A percentile compares a stretch with the other conserved stretches of the same genome.
Evolutionary conservation across 2,113 vertebrate genomes (phyloP).

Genomic region (Barbus barbus): DNA sequence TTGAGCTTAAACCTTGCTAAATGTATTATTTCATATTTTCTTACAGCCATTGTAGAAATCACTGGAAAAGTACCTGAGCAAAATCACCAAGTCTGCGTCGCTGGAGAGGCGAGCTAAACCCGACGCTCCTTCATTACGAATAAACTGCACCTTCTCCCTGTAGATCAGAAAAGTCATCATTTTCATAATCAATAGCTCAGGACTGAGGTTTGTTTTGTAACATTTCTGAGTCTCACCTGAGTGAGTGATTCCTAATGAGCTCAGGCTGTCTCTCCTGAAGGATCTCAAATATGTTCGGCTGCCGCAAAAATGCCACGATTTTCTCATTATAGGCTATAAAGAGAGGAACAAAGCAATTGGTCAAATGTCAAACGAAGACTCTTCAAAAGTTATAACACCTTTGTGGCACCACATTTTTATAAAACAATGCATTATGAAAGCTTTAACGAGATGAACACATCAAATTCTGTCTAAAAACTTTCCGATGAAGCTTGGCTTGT

Average conservation of each 20-base stretch:
- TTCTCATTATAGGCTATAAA: slow-evolving; percentile 94
- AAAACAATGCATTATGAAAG: not conserved
- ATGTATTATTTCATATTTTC: too few relatives aligned
- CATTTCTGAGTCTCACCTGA: slow-evolving; percentile 79
- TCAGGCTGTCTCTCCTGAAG: slow-evolving; percentile 93
- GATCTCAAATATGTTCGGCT: slow-evolving; percentile 95
- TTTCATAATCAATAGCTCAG: not conserved
- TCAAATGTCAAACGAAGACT: not conserved
- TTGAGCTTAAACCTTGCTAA: not conserved
- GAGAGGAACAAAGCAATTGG: not conserved
- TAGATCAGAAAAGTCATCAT: slow-evolving; percentile 68
- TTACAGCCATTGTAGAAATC: too few relatives aligned
- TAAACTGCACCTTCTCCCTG: slow-evolving; percentile 81
- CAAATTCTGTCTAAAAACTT: not conserved
- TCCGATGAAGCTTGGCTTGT: not conserved
- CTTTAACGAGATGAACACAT: not conserved
- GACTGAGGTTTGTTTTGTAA: not conserved
- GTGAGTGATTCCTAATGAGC: slow-evolving; percentile 89
- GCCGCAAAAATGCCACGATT: slow-evolving; percentile 93
- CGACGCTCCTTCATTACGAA: slow-evolving; percentile 90
- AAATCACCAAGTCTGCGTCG: slow-evolving; percentile 96
- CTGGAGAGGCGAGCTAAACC: slow-evolving; percentile 94
- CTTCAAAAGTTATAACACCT: not conserved
- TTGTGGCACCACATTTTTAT: not conserved
- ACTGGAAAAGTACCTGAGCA: slow-evolving; percentile 82